These are phyloP conservation scores for Sardina pilchardus DNA, from an alignment of 2,113 vertebrate species.

Conservation along the genomic window DNA sequence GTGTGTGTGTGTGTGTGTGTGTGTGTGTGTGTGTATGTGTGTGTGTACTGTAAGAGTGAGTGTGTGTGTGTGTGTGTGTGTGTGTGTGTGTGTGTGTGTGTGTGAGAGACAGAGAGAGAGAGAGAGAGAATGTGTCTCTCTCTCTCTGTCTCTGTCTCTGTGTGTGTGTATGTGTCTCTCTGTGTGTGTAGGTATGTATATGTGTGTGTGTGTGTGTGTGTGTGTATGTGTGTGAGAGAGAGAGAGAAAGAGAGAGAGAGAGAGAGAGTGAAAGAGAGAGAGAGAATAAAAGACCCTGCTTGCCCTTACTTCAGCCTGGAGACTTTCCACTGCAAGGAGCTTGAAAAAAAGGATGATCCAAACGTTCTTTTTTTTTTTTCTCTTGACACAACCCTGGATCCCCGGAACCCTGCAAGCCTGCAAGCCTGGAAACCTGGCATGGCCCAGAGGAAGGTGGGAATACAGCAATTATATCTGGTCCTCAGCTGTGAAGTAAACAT, in stretches of 20 bases:
- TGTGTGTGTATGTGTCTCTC: not conserved
- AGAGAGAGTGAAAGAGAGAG: no score
- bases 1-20: not conserved
- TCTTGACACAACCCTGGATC: not conserved
- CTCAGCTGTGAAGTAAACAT: constrained; percentile 2
- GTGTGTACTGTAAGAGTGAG: not conserved
- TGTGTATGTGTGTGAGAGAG: not conserved
- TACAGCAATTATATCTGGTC: not conserved
- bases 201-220: not conserved
- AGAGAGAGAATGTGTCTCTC: not conserved
- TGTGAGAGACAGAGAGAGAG: no score
- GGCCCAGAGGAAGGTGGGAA: not conserved
- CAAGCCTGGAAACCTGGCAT: not conserved
- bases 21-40: not conserved
- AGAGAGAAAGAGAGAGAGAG: no score
- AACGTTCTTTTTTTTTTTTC: not conserved
- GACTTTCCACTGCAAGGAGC: not conserved
- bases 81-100: not conserved
- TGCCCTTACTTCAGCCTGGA: not conserved
- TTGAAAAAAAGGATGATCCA: not conserved
- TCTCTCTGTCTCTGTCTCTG: no score
- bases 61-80: not conserved
- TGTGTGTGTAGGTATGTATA: not conserved
- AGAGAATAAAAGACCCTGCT: not conserved
- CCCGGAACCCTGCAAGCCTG: not conserved